phyloP scores from a whole-genome alignment of 2,797 vertebrate species.

The Rhinatrema bivittatum region DNA sequence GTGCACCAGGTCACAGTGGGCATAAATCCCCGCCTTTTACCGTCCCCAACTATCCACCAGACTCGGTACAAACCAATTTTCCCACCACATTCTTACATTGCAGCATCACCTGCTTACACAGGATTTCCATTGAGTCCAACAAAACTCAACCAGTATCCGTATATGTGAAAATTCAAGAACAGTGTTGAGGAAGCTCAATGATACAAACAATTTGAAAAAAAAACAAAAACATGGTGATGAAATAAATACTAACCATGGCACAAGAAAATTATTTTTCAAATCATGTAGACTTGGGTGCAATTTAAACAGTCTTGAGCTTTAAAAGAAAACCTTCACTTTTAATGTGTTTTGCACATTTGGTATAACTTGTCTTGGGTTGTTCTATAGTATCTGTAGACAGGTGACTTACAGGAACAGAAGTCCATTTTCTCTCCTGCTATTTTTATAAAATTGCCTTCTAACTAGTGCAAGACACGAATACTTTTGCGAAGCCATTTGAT shows the following conservation, averaged over 20 bases:
- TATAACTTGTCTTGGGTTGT: constrained; percentile 96
- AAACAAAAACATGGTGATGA: constrained; percentile 72
- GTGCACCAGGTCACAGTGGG: constrained; percentile 91
- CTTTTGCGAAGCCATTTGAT: constrained; percentile 98
- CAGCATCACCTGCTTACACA: constrained; percentile 84
- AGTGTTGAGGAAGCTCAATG: constrained; percentile 43
- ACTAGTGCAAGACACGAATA: constrained; percentile 95
- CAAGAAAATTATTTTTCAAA: constrained; percentile 94
- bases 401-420: constrained; percentile 85
- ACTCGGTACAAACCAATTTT: constrained; percentile 91
- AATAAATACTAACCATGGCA: constrained; percentile 90
- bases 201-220: constrained; percentile 36
- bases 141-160: constrained; percentile 96
- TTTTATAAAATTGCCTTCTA: constrained; percentile 99
- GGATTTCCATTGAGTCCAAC: constrained; percentile 94
- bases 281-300: constrained; percentile 92
- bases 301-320: constrained; percentile 96
- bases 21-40: constrained; percentile 87
- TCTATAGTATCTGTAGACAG: constrained; percentile 93
- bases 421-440: constrained; percentile 88
- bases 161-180: constrained; percentile 70
- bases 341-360: constrained; percentile 99
- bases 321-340: constrained; percentile 85
- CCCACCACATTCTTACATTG: constrained; percentile 86
- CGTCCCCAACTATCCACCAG: constrained; percentile 89